Conservation (phyloP, 2,888 invertebrate genomes). For the Acronicta leporina region DNA sequence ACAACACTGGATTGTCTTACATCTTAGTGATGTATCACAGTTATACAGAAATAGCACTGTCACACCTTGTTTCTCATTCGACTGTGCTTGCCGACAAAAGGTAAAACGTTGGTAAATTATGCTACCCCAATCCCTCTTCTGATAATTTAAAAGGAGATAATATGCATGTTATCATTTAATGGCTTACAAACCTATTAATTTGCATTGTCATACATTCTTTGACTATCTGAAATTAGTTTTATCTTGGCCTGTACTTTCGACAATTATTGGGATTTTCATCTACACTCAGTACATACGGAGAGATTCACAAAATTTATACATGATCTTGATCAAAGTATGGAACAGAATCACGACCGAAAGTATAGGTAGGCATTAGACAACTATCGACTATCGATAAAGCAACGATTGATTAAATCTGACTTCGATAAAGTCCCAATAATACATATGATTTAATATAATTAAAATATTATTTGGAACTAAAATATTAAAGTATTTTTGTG, state of each 20-base stretch:
- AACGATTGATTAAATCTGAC: too few species aligned
- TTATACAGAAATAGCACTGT: neutral
- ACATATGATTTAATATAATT: too few species aligned
- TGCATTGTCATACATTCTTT: slow-evolving; percentile 31
- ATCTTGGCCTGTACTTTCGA: neutral
- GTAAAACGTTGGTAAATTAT: neutral
- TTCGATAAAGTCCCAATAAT: neutral
- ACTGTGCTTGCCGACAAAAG: neutral
- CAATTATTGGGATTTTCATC: neutral
- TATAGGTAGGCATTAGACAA: neutral
- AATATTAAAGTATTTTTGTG: too few species aligned
- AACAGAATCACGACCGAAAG: slow-evolving; percentile 5
- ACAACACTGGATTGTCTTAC: too few species aligned
- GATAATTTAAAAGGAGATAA: slow-evolving; percentile 22
- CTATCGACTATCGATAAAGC: slow-evolving; percentile 1
- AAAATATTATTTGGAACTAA: too few species aligned
- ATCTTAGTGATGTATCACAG: neutral
- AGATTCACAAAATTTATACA: neutral
- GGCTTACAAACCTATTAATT: slow-evolving; percentile 25
- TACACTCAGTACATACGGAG: neutral
- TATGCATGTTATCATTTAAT: slow-evolving; percentile 42
- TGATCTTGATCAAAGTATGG: slow-evolving; percentile 9
- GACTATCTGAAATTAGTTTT: neutral
- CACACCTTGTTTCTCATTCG: neutral
- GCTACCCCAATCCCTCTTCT: slow-evolving; percentile 14